phyloP scores from a whole-genome alignment of 2,888 invertebrate species.

The Asteroscopus sphinx region DNA sequence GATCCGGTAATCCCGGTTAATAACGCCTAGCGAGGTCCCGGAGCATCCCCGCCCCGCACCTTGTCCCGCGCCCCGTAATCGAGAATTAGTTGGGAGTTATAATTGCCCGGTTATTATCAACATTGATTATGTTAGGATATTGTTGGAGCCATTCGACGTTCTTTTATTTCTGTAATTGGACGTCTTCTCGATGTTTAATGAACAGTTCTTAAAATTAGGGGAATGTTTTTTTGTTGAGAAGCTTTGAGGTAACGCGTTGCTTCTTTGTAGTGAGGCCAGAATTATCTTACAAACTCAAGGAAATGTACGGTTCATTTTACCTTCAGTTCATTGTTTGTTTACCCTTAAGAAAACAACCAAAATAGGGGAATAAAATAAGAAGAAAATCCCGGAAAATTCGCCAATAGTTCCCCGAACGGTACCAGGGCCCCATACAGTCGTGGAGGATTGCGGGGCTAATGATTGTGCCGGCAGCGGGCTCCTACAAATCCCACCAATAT shows the following conservation, averaged over 20 bases:
- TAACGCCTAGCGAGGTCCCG: constrained; percentile 76
- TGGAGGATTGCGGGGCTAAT: constrained; percentile 83
- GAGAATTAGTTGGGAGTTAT: constrained; percentile 82
- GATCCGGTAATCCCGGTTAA: constrained; percentile 89
- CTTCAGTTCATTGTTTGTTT: constrained; percentile 57
- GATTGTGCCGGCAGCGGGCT: constrained; percentile 76
- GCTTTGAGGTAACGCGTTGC: constrained; percentile 26
- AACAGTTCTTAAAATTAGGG: constrained; percentile 39
- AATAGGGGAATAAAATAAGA: constrained; percentile 66
- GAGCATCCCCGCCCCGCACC: constrained; percentile 65
- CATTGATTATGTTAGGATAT: constrained; percentile 67
- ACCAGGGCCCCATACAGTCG: constrained; percentile 74
- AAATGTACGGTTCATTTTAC: constrained; percentile 36
- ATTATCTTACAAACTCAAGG: constrained; percentile 23
- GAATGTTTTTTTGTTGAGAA: constrained; percentile 36
- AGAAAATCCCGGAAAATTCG: constrained; percentile 81
- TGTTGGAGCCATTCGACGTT: constrained; percentile 59
- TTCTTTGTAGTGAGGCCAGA: constrained; percentile 17
- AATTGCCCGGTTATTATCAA: constrained; percentile 80
- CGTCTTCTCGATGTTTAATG: constrained; percentile 50
- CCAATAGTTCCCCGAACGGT: constrained; percentile 78
- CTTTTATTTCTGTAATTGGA: constrained; percentile 59
- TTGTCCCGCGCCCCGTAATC: constrained; percentile 79
- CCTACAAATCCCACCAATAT: constrained; percentile 86
- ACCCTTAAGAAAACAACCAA: constrained; percentile 60